Evolutionary conservation across 2,113 vertebrate species (phyloP), one percentile per base, ranked within the genome.

Genomic region (Rutilus rutilus): DNA sequence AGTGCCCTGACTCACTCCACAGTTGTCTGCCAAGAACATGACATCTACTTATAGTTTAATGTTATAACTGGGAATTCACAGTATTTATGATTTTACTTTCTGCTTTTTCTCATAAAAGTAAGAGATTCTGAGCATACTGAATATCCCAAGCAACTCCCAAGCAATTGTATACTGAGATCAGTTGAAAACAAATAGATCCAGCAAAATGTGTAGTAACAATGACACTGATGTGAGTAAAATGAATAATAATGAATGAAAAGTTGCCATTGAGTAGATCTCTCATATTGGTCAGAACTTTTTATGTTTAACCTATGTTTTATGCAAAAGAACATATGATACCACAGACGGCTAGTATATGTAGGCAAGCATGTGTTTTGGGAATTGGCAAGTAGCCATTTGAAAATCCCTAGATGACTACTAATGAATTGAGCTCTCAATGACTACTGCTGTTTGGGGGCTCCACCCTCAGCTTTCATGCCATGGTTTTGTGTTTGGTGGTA

Each of bases 381-480:
- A 50, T 82, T 82, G 79, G 79, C 60, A 67, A 7, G 45, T 69
- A 67, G 62, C 62, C 62, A 36, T 67, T 17, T 67, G 25, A 69
- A 52, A 82, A 52, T 50, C 60, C 42, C 45, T 52, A 17, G 62
- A 52, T 69, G 80, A 65, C 62, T 67, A 12, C 79, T 67, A 65
- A 82, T 82, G 60, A 82, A 67, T 82, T 82, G 45, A 47, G 62
- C 27, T 82, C 17, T 82, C 62, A 52, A 23, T 69, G 62, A 14
- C 25, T 81, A 64, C 59, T 65, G 73, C 73, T 25, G 73, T 47
- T 50, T 75, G 47, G 50, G 74, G 75, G 15, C 75, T 77, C 45
- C 62, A 64, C 59, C 59, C 59, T 64, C n/a, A 45, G 78, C 78
- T 64, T 80, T 64, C 57, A 14, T 36, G 27, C 27, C 39, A 47